Conservation (phyloP, 2,888 invertebrate species). For the Elmis aenea region DNA sequence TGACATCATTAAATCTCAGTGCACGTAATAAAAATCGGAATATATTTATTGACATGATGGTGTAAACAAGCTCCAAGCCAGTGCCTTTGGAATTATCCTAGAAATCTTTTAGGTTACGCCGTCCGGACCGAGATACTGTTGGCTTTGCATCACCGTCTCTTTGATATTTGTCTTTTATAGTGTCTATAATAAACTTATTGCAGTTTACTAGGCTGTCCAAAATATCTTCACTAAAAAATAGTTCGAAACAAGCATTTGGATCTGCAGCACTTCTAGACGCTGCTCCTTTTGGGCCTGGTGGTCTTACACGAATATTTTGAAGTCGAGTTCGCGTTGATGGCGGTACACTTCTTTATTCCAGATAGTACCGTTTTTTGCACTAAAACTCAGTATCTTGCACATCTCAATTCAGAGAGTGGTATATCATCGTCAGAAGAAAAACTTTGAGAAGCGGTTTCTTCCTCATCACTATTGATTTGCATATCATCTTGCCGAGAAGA, state of each 20-base stretch:
- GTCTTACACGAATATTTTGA: background rate
- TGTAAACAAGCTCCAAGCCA: no score
- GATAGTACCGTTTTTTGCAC: background rate
- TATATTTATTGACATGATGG: no score
- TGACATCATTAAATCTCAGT: no score
- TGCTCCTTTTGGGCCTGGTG: background rate
- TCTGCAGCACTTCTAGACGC: background rate
- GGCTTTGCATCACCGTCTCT: no score
- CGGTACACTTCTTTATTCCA: background rate
- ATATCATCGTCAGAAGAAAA: background rate
- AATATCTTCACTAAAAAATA: background rate
- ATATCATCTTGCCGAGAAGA: background rate
- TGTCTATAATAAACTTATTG: background rate
- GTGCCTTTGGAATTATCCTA: no score
- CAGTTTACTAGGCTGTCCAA: background rate
- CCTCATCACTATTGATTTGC: background rate
- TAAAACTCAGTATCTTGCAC: background rate
- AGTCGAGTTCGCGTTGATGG: background rate
- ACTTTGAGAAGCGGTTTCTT: background rate
- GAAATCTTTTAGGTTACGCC: no score
- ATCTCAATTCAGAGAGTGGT: background rate
- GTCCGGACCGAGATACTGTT: no score
- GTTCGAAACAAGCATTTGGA: background rate
- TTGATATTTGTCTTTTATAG: slow-evolving; percentile 1
- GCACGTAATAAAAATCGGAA: no score